These are phyloP conservation scores for Syngnathoides biaculeatus DNA, from an alignment of 2,113 vertebrate species.

Conservation along the genomic window DNA sequence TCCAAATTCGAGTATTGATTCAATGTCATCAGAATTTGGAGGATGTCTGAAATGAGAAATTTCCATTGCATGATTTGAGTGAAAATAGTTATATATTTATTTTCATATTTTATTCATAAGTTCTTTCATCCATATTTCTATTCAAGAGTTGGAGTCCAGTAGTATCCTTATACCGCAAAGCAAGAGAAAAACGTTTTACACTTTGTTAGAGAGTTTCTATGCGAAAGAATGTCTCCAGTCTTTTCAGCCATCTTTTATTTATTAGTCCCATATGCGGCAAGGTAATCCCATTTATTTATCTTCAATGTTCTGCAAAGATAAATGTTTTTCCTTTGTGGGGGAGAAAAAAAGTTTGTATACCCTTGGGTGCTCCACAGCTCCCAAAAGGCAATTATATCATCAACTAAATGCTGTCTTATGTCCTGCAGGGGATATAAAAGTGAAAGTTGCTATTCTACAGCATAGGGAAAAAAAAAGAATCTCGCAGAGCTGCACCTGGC, in stretches of 20 bases:
- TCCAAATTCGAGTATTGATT: too few species aligned
- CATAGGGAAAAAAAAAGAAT: not conserved
- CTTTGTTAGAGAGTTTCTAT: not conserved
- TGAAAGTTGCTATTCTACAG: not conserved
- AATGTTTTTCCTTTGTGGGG: not conserved
- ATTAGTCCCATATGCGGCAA: not conserved
- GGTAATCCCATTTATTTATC: not conserved
- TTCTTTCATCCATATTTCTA: too few species aligned
- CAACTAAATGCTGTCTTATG: slow-evolving; percentile 5
- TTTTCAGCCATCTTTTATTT: not conserved
- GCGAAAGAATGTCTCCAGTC: not conserved
- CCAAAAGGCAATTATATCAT: slow-evolving; percentile 3
- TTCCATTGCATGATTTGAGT: too few species aligned
- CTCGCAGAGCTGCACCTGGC: slow-evolving; percentile 10
- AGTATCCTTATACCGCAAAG: not conserved
- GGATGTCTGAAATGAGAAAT: too few species aligned
- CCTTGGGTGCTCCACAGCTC: not conserved
- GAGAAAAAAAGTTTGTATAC: not conserved
- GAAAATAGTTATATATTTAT: too few species aligned
- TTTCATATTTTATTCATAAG: too few species aligned
- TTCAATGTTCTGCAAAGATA: not conserved
- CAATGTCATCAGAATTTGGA: too few species aligned
- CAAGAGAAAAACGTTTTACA: not conserved
- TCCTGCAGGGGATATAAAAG: not conserved
- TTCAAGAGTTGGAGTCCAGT: not conserved